Evolutionary conservation across 2,888 invertebrate genomes (phyloP), one percentile per base, ranked within the genome.

Genomic region (Euzophera pinguis): DNA sequence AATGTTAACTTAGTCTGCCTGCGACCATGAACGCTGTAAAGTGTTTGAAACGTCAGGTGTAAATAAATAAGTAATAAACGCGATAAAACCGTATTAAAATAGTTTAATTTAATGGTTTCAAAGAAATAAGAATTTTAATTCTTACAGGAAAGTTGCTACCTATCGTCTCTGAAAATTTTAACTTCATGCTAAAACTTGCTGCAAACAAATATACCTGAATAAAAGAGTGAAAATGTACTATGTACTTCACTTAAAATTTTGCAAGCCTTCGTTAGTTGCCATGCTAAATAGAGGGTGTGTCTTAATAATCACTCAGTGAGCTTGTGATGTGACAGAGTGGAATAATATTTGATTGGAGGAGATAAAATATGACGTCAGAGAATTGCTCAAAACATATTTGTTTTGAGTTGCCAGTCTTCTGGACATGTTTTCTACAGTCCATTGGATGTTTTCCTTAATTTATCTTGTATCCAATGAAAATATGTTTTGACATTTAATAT

Each of bases 391-490:
- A 88, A 89, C 88, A 89, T 83, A 81, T 82, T 84, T 84, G 84
- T 84, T 79, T 76, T 71, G 60, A 75, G 68, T 73, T 73, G 68
- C 66, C 70, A 73, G 75, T 73, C 67, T 78, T 74, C 74, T 68
- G 75, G 57, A 65, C 72, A 73, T 88, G 85, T 87, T 87, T 83
- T 84, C 76, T 78, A 76, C 75, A 59, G 68, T 32, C 32, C 32
- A 32, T 67, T 72, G 69, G 71, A 76, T 80, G 71, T 84, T 87
- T 88, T 84, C 84, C 85, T 84, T 73, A 79, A 72, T 75, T 87
- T 89, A 87, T 89, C 88, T 81, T 80, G 80, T 85, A 65, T 78
- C 81, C 79, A 82, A 80, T 84, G 84, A 81, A 84, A 84, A 83
- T 82, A 82, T 81, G 78, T 82, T 81, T 77, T 83, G 79, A 79